Evolutionary conservation across 2,888 invertebrate species (phyloP).

Genomic region (Plebejus melissa): DNA sequence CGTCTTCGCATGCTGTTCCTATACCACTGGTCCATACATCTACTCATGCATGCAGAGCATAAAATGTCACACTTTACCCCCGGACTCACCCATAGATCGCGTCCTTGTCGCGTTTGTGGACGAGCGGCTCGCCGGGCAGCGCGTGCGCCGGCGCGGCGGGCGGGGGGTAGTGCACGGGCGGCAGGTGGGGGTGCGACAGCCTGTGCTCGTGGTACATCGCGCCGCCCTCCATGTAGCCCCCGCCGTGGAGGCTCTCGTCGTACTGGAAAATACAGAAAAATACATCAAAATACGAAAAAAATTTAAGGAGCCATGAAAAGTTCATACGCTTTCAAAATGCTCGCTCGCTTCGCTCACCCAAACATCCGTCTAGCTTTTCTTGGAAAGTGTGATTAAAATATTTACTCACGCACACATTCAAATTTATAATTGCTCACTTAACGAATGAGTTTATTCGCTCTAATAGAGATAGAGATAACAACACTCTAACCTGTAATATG

Average conservation of each 20-base stretch:
- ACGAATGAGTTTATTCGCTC: neutral
- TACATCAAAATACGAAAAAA: neutral
- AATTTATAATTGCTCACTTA: neutral
- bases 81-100: constrained; percentile 97
- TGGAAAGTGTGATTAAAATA: too few relatives aligned
- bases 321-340: neutral
- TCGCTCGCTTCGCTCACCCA: neutral
- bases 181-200: constrained; percentile 87
- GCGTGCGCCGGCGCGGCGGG: constrained; percentile 93
- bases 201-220: constrained; percentile 89
- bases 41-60: neutral
- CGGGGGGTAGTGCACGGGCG: constrained; percentile 88
- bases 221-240: constrained; percentile 91
- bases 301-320: neutral
- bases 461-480: neutral
- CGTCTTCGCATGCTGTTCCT: neutral
- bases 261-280: constrained; percentile 81
- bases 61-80: constrained; percentile 61
- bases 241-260: constrained; percentile 93
- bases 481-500: neutral
- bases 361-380: too few relatives aligned
- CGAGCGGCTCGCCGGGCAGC: constrained; percentile 91
- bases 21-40: neutral
- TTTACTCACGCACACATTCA: neutral
- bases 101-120: constrained; percentile 98